Percentiles rank a stretch among this genome's conserved stretches.
These are phyloP conservation scores for Rhorus exstirpatorius DNA, from an alignment of 2,888 invertebrate species.

Conservation along the genomic window DNA sequence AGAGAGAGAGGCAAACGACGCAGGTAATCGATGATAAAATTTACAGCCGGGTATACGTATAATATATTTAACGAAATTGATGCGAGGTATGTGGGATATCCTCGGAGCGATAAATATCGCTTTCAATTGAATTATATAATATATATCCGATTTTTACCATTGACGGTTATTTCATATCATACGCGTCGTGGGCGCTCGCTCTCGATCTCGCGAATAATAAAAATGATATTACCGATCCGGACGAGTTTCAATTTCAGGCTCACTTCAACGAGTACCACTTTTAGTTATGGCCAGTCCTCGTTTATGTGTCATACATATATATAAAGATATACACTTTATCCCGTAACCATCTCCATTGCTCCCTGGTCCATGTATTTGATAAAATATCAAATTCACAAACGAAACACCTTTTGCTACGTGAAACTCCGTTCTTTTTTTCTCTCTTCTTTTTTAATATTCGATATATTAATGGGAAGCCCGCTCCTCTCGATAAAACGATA, in stretches of 20 bases:
- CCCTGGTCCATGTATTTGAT: neutral
- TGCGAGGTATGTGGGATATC: neutral
- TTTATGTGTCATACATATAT: constrained; percentile 12
- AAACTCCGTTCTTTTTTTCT: neutral
- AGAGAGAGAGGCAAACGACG: constrained; percentile 16
- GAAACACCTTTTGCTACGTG: constrained; percentile 4
- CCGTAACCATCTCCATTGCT: neutral
- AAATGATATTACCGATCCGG: constrained; percentile 28
- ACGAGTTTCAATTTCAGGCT: constrained; percentile 50
- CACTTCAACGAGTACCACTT: constrained; percentile 40
- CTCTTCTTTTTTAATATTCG: too few relatives aligned
- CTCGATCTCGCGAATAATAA: constrained; percentile 33
- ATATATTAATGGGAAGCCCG: too few relatives aligned
- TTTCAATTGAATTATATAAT: constrained; percentile 20
- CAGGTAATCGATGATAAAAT: constrained; percentile 18
- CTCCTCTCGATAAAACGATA: too few relatives aligned
- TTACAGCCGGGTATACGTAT: neutral
- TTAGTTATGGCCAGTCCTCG: constrained; percentile 7
- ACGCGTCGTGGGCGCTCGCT: neutral
- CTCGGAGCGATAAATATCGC: constrained; percentile 21
- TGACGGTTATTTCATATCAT: constrained; percentile 14
- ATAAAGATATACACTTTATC: neutral
- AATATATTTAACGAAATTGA: constrained; percentile 2
- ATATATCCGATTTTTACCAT: neutral
- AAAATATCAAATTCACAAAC: constrained; percentile 43